These are phyloP conservation scores for Blennius ocellaris DNA, from an alignment of 2,113 vertebrate genomes.

Conservation along the genomic window DNA sequence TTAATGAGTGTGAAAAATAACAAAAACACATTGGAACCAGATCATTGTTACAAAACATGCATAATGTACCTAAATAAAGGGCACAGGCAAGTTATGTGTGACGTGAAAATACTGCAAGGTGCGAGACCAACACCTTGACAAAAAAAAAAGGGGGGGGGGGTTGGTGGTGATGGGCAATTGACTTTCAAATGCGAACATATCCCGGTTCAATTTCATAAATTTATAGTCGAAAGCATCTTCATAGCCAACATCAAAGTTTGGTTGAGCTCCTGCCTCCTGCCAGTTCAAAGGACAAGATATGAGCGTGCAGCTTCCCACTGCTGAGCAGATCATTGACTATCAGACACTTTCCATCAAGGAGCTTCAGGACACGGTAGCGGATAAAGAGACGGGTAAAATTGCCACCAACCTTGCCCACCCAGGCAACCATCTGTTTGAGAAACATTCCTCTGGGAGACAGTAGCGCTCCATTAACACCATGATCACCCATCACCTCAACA, in stretches of 20 bases:
- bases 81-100: background rate
- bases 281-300: slow-evolving; percentile 44
- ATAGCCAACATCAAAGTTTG: slow-evolving; percentile 26
- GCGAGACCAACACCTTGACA: background rate
- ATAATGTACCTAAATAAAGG: no score
- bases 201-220: slow-evolving; percentile 29
- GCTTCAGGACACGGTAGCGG: slow-evolving; percentile 44
- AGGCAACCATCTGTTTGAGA: slow-evolving; percentile 69
- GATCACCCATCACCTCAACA: slow-evolving; percentile 65
- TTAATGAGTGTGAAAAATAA: background rate
- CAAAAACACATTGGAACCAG: background rate
- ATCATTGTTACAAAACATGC: no score
- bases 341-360: slow-evolving; percentile 59
- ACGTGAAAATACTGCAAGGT: background rate
- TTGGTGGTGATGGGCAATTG: background rate
- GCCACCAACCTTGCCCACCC: slow-evolving; percentile 55
- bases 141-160: background rate
- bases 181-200: slow-evolving; percentile 25
- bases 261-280: slow-evolving; percentile 31
- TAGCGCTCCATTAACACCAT: slow-evolving; percentile 66
- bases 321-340: slow-evolving; percentile 64
- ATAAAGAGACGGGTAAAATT: slow-evolving; percentile 51
- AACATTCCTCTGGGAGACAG: slow-evolving; percentile 58
- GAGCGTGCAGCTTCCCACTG: slow-evolving; percentile 30
- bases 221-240: slow-evolving; percentile 29